Percentiles rank a stretch among this genome's conserved stretches.
Conservation (phyloP, 2,113 vertebrate genomes). For the Reinhardtius hippoglossoides region DNA sequence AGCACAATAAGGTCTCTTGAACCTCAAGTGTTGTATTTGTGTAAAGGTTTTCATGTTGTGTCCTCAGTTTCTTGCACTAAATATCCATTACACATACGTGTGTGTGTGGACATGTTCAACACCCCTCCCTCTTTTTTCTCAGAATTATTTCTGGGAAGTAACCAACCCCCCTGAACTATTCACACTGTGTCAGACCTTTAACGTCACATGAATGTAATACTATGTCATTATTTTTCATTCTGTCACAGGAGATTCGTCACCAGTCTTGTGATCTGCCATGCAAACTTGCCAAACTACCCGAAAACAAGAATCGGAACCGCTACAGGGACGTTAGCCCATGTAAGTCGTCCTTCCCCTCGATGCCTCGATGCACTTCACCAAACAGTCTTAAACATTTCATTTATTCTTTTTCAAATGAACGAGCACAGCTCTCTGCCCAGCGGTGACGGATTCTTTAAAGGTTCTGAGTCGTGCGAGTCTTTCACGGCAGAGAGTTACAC, state of each 20-base stretch:
- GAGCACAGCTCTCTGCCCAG: not conserved
- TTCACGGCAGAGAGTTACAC: not conserved
- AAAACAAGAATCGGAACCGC: constrained; percentile 97
- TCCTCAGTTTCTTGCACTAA: too few species aligned
- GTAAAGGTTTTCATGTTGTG: too few species aligned
- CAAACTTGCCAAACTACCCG: constrained; percentile 92
- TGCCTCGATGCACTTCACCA: not conserved
- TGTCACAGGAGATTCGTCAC: constrained; percentile 90
- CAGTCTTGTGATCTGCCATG: constrained; percentile 97
- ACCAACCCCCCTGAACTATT: too few species aligned
- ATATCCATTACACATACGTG: too few species aligned
- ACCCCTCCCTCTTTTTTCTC: too few species aligned
- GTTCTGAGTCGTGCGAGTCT: not conserved
- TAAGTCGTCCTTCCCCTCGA: constrained; percentile 85
- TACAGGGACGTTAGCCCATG: constrained; percentile 99
- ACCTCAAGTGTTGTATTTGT: too few species aligned
- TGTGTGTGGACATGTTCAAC: too few species aligned
- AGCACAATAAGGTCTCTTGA: too few species aligned
- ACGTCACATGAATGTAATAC: not conserved
- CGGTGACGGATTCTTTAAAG: not conserved
- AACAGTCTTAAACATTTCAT: not conserved
- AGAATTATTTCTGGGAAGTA: too few species aligned
- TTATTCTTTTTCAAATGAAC: not conserved
- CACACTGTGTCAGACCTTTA: not conserved
- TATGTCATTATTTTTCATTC: constrained; percentile 10